These are phyloP conservation scores for Aradophagus sp. DNA, from an alignment of 1,140 invertebrate genomes.

Conservation along the genomic window DNA sequence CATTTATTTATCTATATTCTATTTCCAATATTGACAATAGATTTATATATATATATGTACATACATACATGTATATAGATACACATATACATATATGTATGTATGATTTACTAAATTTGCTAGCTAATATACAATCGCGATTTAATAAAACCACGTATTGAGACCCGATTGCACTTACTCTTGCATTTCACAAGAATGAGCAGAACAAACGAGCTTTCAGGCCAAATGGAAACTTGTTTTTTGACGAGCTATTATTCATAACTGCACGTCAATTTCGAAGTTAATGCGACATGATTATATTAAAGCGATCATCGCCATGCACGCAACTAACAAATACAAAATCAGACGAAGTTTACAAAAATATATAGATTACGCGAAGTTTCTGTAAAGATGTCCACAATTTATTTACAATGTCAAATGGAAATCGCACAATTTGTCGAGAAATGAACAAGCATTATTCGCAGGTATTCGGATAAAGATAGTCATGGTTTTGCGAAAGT, in stretches of 20 bases:
- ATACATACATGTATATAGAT: no score
- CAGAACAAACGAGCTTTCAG: conserved; percentile 61
- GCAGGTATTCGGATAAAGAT: no score
- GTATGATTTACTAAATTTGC: conserved; percentile 66
- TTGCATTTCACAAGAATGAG: conserved; percentile 56
- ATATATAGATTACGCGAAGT: no score
- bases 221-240: conserved; percentile 66
- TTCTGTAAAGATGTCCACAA: no score
- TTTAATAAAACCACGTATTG: conserved; percentile 52
- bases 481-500: no score
- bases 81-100: no score
- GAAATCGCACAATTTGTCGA: no score
- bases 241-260: conserved; percentile 42
- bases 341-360: no score
- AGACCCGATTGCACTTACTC: conserved; percentile 54
- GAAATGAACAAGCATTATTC: no score
- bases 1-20: conserved; percentile 55
- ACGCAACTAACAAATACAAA: conserved; percentile 11
- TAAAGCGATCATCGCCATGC: conserved; percentile 41
- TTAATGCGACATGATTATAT: conserved; percentile 56
- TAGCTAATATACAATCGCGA: conserved; percentile 70
- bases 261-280: conserved; percentile 55
- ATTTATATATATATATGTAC: no score
- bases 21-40: conserved; percentile 72
- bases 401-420: no score